Conservation (phyloP, 2,888 invertebrate genomes). For the Rhorus exstirpatorius region DNA sequence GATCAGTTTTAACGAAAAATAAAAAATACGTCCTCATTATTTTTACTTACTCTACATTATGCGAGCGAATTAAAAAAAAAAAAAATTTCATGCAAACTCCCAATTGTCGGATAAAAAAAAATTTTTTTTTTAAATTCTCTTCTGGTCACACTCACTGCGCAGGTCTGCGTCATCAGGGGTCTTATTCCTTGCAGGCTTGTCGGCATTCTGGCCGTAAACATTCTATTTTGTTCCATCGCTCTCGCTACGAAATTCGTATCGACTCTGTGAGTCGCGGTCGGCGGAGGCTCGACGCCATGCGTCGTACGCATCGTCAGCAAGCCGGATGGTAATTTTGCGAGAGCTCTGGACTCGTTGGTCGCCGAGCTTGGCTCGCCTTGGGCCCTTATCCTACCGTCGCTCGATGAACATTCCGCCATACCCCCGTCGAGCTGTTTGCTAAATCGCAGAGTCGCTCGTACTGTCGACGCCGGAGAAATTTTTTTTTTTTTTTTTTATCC, state of each 20-base stretch:
- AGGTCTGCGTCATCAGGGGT: slow-evolving; percentile 89
- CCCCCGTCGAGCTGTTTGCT: not conserved
- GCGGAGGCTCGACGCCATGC: slow-evolving; percentile 34
- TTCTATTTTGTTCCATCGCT: slow-evolving; percentile 75
- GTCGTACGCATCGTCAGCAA: slow-evolving; percentile 63
- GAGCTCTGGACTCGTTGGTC: slow-evolving; percentile 21
- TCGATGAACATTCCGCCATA: slow-evolving; percentile 57
- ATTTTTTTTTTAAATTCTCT: not conserved
- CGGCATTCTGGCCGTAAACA: slow-evolving; percentile 81
- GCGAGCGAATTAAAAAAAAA: no score
- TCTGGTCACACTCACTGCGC: slow-evolving; percentile 85
- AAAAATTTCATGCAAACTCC: no score
- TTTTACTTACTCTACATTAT: no score
- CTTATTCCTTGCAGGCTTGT: slow-evolving; percentile 89
- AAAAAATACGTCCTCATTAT: no score
- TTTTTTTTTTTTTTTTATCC: no score
- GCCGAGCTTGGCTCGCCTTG: slow-evolving; percentile 14
- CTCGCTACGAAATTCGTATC: slow-evolving; percentile 62
- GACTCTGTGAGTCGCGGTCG: slow-evolving; percentile 61
- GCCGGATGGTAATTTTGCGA: slow-evolving; percentile 46
- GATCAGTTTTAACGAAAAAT: no score
- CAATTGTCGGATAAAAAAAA: no score
- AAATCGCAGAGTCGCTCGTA: not conserved
- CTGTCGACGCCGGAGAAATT: not conserved
- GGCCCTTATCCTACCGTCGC: slow-evolving; percentile 30